phyloP scores from a whole-genome alignment of 2,888 invertebrate genomes.

The Lasioglossum lativentre region DNA sequence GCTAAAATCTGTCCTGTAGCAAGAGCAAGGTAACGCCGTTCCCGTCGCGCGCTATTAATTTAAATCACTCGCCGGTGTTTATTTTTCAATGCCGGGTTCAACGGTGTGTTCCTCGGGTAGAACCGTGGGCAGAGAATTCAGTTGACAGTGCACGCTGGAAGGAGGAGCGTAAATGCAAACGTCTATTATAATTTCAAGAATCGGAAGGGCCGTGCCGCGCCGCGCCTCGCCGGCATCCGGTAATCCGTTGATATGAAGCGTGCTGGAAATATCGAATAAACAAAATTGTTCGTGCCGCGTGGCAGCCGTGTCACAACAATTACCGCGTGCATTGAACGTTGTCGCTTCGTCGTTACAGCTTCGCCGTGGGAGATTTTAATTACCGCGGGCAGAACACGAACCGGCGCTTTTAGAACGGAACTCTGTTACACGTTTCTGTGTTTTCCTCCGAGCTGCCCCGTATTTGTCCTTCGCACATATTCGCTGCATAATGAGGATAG shows the following conservation, averaged over 20 bases:
- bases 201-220: not conserved
- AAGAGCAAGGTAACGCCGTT: not conserved
- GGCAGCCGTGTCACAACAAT: constrained; percentile 40
- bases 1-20: not conserved
- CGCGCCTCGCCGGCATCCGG: not conserved
- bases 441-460: constrained; percentile 18
- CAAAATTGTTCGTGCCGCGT: constrained; percentile 44
- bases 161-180: constrained; percentile 1
- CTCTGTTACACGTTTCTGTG: constrained; percentile 12
- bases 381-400: constrained; percentile 27
- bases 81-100: not conserved
- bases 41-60: not conserved
- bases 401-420: constrained; percentile 17
- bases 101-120: not conserved
- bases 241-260: constrained; percentile 21
- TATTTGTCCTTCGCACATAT: constrained; percentile 20
- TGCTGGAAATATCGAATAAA: constrained; percentile 45
- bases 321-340: constrained; percentile 44
- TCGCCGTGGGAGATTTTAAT: constrained; percentile 51
- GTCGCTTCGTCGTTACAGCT: constrained; percentile 43
- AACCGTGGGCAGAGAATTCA: not conserved
- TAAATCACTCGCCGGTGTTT: not conserved
- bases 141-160: not conserved
- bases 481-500: constrained; percentile 24
- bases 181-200: constrained; percentile 22